Evolutionary conservation across 2,888 invertebrate genomes (phyloP).

Genomic region (Cerastoderma edule): DNA sequence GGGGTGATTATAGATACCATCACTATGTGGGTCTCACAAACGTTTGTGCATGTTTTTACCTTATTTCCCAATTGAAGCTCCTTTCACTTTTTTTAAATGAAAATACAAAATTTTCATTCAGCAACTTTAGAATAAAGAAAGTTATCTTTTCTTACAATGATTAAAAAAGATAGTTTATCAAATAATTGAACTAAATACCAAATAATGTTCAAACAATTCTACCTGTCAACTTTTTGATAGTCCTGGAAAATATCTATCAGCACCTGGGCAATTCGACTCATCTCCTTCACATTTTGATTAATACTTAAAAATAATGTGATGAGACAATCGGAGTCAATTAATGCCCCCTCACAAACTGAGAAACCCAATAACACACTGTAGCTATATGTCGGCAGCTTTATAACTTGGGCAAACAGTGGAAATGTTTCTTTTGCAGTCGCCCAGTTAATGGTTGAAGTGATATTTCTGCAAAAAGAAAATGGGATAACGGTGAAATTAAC

Average conservation of each 20-base stretch:
- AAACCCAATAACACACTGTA: conserved; percentile 7
- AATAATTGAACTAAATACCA: background rate
- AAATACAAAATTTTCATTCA: too few relatives aligned
- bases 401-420: background rate
- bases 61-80: too few relatives aligned
- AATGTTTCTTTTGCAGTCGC: background rate
- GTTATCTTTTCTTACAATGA: conserved; percentile 4
- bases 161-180: background rate
- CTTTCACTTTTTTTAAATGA: too few relatives aligned
- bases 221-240: background rate
- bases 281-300: background rate
- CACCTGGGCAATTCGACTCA: background rate
- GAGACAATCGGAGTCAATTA: background rate
- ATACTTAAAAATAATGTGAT: background rate
- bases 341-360: background rate
- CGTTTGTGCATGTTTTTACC: too few relatives aligned
- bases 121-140: too few relatives aligned
- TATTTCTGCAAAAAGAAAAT: background rate
- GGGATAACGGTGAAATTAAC: too few relatives aligned
- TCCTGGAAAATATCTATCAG: background rate
- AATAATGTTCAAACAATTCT: background rate
- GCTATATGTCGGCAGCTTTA: background rate
- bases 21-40: too few relatives aligned
- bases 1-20: too few relatives aligned
- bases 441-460: background rate